Conservation (phyloP, 2,797 vertebrate species). For the Melopsittacus undulatus region DNA sequence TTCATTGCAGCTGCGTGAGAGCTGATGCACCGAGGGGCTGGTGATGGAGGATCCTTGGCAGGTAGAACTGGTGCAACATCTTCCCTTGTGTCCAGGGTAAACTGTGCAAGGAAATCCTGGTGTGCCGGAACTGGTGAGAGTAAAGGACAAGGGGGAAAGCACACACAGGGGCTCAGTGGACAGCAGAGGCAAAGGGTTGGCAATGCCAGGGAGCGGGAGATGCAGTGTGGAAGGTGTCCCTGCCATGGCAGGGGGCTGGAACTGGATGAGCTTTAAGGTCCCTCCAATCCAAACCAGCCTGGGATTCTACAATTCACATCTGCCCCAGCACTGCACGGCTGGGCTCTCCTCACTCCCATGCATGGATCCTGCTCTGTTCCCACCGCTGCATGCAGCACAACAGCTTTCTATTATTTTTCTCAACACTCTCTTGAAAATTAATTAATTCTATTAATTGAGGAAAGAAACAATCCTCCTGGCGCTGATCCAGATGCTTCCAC, state of each 20-base stretch:
- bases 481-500: neutral
- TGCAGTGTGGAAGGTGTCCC: neutral
- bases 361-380: neutral
- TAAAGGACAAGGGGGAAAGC: fast-evolving
- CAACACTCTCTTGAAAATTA: slow-evolving; percentile 15
- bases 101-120: neutral
- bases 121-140: neutral
- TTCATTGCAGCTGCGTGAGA: neutral
- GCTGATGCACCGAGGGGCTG: neutral
- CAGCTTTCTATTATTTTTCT: neutral
- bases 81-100: neutral
- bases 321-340: neutral
- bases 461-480: slow-evolving; percentile 15
- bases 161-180: neutral
- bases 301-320: neutral
- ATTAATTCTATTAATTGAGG: slow-evolving; percentile 53
- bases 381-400: neutral
- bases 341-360: neutral
- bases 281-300: neutral
- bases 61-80: neutral
- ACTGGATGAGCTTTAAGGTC: neutral
- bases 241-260: neutral
- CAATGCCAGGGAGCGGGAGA: neutral
- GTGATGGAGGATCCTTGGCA: neutral
- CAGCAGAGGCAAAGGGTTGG: fast-evolving